Evolutionary conservation across 1,140 invertebrate species (phyloP).

Genomic region (Stegodyphus dumicola): DNA sequence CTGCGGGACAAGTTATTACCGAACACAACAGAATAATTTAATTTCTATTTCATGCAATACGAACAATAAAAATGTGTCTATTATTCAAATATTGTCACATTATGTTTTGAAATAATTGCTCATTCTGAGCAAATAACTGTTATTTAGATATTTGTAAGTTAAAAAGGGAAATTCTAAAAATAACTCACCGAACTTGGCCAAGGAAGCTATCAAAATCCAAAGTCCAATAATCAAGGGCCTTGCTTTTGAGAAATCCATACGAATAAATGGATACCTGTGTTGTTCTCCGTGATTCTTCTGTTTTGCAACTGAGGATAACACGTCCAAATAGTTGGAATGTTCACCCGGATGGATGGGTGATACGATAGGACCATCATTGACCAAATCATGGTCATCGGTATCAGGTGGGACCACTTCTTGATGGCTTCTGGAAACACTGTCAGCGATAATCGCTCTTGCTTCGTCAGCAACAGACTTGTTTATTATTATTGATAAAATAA

Average conservation of each 20-base stretch:
- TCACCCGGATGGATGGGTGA: constrained; percentile 27
- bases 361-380: constrained; percentile 37
- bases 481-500: background rate
- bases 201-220: constrained; percentile 74
- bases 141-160: no score
- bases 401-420: constrained; percentile 50
- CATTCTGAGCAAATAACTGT: no score
- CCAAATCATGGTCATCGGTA: constrained; percentile 13
- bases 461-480: background rate
- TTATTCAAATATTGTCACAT: no score
- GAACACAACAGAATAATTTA: no score
- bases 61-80: no score
- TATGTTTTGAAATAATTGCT: no score
- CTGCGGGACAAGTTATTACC: no score
- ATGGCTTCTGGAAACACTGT: constrained; percentile 40
- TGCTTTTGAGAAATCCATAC: constrained; percentile 64
- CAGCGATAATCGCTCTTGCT: constrained; percentile 31
- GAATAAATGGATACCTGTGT: constrained; percentile 32
- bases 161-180: no score
- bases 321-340: constrained; percentile 31
- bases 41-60: no score
- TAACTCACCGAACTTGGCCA: constrained; percentile 74
- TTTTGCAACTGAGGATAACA: background rate
- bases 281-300: background rate
- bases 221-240: constrained; percentile 73